These are phyloP conservation scores for Volucella zonaria DNA, from an alignment of 2,888 invertebrate species.

Conservation along the genomic window DNA sequence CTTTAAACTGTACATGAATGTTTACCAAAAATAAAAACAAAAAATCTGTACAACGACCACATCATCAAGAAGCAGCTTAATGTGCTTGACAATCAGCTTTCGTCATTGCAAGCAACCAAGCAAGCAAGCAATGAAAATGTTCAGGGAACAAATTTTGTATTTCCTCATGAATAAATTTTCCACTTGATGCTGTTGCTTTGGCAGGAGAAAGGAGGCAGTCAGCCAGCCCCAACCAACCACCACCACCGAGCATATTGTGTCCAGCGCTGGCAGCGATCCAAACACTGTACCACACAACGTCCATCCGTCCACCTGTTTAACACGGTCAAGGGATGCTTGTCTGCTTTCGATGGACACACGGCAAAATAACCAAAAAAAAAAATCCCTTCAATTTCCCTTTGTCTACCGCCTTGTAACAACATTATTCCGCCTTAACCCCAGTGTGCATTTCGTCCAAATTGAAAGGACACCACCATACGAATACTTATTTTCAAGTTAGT, in stretches of 20 bases:
- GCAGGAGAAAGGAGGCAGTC: background rate
- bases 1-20: background rate
- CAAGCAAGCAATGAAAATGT: constrained; percentile 32
- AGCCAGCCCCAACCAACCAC: constrained; percentile 1
- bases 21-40: background rate
- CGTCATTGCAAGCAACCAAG: constrained; percentile 35
- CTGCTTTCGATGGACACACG: constrained; percentile 45
- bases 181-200: constrained; percentile 63
- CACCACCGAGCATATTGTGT: background rate
- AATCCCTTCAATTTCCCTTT: constrained; percentile 8
- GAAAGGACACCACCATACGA: constrained; percentile 35
- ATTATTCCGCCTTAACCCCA: constrained; percentile 41
- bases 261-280: constrained; percentile 59
- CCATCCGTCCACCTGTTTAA: constrained; percentile 70
- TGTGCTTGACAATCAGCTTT: constrained; percentile 68
- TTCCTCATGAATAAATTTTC: constrained; percentile 70
- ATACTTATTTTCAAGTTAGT: too few relatives aligned
- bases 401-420: constrained; percentile 14
- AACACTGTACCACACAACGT: constrained; percentile 40
- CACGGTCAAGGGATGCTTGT: constrained; percentile 47
- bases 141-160: constrained; percentile 43
- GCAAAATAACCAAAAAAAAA: constrained; percentile 38
- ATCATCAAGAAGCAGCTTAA: constrained; percentile 45
- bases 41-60: background rate
- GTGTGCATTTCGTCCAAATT: constrained; percentile 17